These are phyloP conservation scores for Scolopax mira DNA, from an alignment of 2,113 vertebrate species.

Conservation along the genomic window DNA sequence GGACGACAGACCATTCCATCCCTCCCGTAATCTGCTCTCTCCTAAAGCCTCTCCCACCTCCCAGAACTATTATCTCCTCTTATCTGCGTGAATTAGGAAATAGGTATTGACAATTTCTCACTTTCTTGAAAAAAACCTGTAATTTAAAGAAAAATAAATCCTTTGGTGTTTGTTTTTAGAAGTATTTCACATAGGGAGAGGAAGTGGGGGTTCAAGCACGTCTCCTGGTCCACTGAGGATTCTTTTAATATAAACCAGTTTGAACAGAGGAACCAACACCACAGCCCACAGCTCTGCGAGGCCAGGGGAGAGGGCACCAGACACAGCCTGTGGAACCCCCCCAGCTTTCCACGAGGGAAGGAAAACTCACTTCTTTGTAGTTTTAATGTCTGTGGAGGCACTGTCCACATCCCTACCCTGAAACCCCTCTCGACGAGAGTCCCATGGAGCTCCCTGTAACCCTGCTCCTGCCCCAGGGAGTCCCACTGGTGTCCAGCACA, in stretches of 20 bases:
- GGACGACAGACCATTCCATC: background rate
- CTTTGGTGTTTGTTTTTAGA: background rate
- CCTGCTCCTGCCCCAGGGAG: background rate
- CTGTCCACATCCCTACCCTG: background rate
- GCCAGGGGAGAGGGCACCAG: too few relatives aligned
- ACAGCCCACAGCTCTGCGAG: background rate
- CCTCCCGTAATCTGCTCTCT: background rate
- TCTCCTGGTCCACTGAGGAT: background rate
- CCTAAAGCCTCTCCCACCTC: background rate
- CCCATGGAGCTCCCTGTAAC: background rate
- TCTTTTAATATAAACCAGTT: background rate
- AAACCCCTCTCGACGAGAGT: rapidly evolving
- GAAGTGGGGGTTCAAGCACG: background rate
- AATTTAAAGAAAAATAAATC: too few relatives aligned
- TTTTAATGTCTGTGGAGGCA: background rate
- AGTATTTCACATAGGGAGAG: background rate
- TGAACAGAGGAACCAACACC: background rate
- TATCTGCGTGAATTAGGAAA: background rate
- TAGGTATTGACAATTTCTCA: rapidly evolving
- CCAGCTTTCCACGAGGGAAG: background rate
- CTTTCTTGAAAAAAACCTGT: background rate
- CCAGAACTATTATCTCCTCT: background rate
- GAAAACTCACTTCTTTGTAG: background rate
- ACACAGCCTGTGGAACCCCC: too few relatives aligned
- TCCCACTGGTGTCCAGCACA: rapidly evolving